Base-by-base conservation (phyloP, 2,113 vertebrate species). In the Hystrix brachyura region DNA sequence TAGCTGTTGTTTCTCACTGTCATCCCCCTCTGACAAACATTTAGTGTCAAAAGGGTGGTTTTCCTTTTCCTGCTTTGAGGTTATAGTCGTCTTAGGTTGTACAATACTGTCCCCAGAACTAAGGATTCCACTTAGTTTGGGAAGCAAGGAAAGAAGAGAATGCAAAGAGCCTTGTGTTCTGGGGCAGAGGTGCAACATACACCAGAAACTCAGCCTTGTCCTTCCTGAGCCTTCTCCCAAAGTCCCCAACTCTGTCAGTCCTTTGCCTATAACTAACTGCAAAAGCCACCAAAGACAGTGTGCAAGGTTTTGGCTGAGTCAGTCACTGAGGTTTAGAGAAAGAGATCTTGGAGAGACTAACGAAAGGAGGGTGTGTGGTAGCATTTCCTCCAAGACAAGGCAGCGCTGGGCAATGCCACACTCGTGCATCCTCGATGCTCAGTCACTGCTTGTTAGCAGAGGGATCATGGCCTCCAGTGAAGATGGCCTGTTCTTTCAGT, bases 401-500 rank as follows among this genome's bases (percentile, higher is more conserved):
- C 55, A 38, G 9, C 29, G 53, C 48, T 2, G 0, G 94, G 60
- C 88, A 34, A 34, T 7, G 59, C 23, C 19, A 0, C 46, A 0
- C 1, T 0, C 1, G 43, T 8, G 2, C 1, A 0, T 71, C 34
- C 81, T 38, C n/a, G 0, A 1, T 17, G 8, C 72, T 14, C 14
- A 32, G 25, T 51, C 34, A 3, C 8, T 27, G 51, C 19, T 65
- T 0, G 0, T 38, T 38, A 34, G 4, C 27, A 1, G 0, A 7
- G 8, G 71, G 46, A 38, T 34, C 7, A 0, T 19, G 48, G 7
- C 64, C 55, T 14, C 7, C 34, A 18, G 8, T 14, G 69, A n/a
- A 18, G 48, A 88, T 4, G 19, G 38, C 51, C 67, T 3, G 5
- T 48, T 71, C 21, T 1, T 27, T 43, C 72, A 15, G 0, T 12